A percentile compares a stretch with the other conserved stretches of the same genome.
Conservation (phyloP, 1,140 invertebrate species). For the Grapholita molesta region DNA sequence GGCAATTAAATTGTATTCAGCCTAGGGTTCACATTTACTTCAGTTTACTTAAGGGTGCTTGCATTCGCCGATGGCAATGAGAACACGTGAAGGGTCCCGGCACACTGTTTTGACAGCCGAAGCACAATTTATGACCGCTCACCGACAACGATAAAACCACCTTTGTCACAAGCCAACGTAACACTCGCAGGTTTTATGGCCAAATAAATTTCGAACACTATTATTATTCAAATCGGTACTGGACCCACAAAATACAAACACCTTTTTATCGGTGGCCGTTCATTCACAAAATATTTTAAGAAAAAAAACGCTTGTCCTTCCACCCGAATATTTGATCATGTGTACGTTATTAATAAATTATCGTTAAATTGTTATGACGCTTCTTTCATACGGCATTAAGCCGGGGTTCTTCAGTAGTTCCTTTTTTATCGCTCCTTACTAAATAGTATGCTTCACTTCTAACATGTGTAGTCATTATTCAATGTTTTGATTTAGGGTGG, state of each 20-base stretch:
- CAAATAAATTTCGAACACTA: constrained; percentile 75
- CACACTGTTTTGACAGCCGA: constrained; percentile 58
- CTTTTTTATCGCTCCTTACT: constrained; percentile 32
- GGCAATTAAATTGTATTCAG: too few species aligned
- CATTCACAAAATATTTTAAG: constrained; percentile 60
- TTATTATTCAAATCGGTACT: constrained; percentile 71
- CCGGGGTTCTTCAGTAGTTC: constrained; percentile 22
- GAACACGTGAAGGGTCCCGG: constrained; percentile 29
- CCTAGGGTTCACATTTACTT: background rate
- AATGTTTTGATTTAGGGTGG: constrained; percentile 21
- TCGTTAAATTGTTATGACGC: constrained; percentile 33
- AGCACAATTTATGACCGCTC: constrained; percentile 67
- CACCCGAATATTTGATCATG: constrained; percentile 37
- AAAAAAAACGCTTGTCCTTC: constrained; percentile 41
- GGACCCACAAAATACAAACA: constrained; percentile 64
- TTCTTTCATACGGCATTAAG: constrained; percentile 38
- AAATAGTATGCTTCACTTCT: constrained; percentile 23
- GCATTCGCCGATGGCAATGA: background rate
- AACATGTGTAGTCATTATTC: constrained; percentile 37
- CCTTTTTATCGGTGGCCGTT: constrained; percentile 48
- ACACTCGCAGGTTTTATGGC: constrained; percentile 65
- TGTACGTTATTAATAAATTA: constrained; percentile 44
- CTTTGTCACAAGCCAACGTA: constrained; percentile 66
- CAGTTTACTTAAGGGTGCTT: background rate
- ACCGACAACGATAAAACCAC: constrained; percentile 64